phyloP scores from a whole-genome alignment of 2,888 invertebrate species.

The Uloborus plumipes region DNA sequence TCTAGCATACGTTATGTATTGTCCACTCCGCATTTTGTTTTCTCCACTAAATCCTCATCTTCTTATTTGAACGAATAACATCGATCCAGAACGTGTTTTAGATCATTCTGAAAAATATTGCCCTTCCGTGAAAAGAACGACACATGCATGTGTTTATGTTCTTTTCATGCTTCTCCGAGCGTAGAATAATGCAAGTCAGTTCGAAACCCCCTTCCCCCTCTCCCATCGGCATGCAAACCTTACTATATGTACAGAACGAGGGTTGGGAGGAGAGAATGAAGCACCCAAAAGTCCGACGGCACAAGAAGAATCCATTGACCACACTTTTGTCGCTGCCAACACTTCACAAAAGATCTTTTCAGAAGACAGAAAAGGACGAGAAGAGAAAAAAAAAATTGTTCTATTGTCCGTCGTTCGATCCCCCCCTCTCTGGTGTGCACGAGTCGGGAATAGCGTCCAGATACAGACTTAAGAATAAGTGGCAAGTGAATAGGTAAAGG shows the following conservation, averaged over 20 bases:
- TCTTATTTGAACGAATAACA: no score
- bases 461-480: constrained; percentile 62
- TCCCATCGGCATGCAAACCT: constrained; percentile 34
- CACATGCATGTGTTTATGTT: constrained; percentile 26
- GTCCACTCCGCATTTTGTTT: no score
- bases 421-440: constrained; percentile 3
- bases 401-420: constrained; percentile 8
- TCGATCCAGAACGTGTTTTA: no score
- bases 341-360: constrained; percentile 63
- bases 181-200: constrained; percentile 24
- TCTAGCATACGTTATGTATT: no score
- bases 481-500: constrained; percentile 59
- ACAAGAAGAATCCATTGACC: constrained; percentile 61
- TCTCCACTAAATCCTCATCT: no score
- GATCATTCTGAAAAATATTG: no score
- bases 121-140: constrained; percentile 9
- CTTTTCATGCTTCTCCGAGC: constrained; percentile 30
- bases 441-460: constrained; percentile 3
- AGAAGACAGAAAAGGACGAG: constrained; percentile 44
- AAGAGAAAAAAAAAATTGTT: constrained; percentile 5
- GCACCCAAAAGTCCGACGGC: constrained; percentile 18
- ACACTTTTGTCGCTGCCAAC: constrained; percentile 64
- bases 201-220: constrained; percentile 2
- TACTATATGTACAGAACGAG: constrained; percentile 22
- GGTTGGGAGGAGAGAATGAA: constrained; percentile 3